Percentiles rank a stretch among this genome's conserved stretches.
phyloP scores from a whole-genome alignment of 2,888 invertebrate species.

The Strigamia transsilvanica region DNA sequence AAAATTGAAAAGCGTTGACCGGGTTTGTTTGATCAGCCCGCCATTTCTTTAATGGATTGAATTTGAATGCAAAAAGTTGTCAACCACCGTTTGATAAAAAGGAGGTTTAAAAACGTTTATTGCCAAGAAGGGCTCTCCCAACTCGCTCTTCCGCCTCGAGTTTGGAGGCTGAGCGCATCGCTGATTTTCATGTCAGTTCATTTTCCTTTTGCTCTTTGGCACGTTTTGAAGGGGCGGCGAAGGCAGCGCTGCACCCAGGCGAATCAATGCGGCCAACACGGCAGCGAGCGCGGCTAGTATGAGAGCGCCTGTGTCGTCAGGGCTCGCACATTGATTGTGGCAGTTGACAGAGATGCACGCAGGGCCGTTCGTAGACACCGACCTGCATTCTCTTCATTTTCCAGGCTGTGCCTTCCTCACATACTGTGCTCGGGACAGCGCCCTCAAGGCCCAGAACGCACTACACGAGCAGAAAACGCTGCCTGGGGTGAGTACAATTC shows the following conservation, averaged over 20 bases:
- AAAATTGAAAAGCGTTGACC: not conserved
- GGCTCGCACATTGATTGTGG: constrained; percentile 53
- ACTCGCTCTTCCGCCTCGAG: constrained; percentile 26
- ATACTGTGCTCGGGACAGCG: constrained; percentile 96
- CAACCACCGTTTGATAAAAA: constrained; percentile 20
- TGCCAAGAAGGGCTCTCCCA: constrained; percentile 26
- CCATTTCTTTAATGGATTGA: constrained; percentile 1
- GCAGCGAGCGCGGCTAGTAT: constrained; percentile 33
- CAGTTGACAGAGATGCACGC: constrained; percentile 53
- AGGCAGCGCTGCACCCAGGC: constrained; percentile 51
- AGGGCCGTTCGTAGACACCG: constrained; percentile 53
- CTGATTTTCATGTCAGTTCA: constrained; percentile 30
- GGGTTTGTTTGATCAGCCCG: constrained; percentile 20
- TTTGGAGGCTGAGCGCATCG: constrained; percentile 30
- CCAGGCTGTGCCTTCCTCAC: constrained; percentile 98
- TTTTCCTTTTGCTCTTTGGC: constrained; percentile 31
- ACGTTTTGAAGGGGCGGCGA: constrained; percentile 5
- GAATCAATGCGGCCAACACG: constrained; percentile 52
- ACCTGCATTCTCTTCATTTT: constrained; percentile 53
- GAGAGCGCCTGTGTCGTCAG: constrained; percentile 37
- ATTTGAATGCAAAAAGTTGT: not conserved
- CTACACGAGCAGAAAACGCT: constrained; percentile 98
- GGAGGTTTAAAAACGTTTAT: constrained; percentile 21
- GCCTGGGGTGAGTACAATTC: constrained; percentile 86
- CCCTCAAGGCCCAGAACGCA: constrained; percentile 88